Evolutionary conservation across 2,797 vertebrate genomes (phyloP).

Genomic region (Spizella passerina): DNA sequence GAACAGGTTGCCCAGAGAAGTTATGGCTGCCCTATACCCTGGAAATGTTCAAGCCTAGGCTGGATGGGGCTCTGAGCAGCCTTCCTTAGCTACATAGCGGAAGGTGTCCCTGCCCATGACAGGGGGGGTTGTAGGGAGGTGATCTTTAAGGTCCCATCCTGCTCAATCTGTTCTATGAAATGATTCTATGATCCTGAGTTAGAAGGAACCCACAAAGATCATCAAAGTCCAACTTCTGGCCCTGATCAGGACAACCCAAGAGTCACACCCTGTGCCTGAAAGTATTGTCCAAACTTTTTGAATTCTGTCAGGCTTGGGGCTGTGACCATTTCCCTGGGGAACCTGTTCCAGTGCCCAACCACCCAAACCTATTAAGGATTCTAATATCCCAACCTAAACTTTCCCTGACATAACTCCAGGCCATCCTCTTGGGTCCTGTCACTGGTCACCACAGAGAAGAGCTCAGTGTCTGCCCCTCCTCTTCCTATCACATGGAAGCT

Average conservation of each 20-base stretch:
- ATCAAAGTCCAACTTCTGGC: not conserved
- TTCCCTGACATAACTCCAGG: not conserved
- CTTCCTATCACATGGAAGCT: accelerated
- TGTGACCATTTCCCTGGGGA: not conserved
- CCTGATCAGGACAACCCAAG: not conserved
- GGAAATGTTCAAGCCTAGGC: not conserved
- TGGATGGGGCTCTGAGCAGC: not conserved
- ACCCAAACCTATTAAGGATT: not conserved
- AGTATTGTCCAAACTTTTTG: not conserved
- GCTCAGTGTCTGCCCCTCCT: not conserved
- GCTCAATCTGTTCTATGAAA: not conserved
- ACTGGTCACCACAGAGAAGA: not conserved
- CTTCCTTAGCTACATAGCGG: not conserved
- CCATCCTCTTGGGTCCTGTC: not conserved
- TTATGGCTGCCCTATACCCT: not conserved
- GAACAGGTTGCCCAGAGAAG: not conserved
- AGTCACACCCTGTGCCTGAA: not conserved
- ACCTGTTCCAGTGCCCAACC: not conserved
- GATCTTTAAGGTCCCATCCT: not conserved
- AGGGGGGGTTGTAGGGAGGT: no score
- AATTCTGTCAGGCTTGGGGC: not conserved
- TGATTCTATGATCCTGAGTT: not conserved
- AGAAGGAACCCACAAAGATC: not conserved
- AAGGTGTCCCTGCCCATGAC: not conserved
- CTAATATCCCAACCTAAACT: not conserved